Evolutionary conservation across 2,888 invertebrate species (phyloP).

Genomic region (Synergus gifuensis): DNA sequence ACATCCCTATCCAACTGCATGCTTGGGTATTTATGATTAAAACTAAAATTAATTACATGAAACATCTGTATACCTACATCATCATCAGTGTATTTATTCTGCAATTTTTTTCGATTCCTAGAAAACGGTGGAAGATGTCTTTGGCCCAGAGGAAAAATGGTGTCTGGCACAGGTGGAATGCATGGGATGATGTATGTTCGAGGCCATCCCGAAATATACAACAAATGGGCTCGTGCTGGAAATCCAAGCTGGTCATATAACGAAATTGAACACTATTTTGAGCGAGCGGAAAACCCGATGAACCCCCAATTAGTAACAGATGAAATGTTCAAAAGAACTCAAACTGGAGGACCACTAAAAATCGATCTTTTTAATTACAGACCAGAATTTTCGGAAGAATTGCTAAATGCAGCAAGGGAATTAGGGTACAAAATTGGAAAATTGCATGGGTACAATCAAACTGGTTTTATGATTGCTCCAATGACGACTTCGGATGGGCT

Average conservation of each 20-base stretch:
- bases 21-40: constrained; percentile 65
- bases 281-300: constrained; percentile 79
- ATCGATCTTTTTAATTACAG: constrained; percentile 72
- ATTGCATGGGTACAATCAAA: constrained; percentile 69
- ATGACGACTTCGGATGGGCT: constrained; percentile 76
- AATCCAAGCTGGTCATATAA: constrained; percentile 81
- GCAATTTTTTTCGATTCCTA: constrained; percentile 42
- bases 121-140: constrained; percentile 73
- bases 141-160: constrained; percentile 79
- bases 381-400: constrained; percentile 66
- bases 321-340: constrained; percentile 49
- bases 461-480: constrained; percentile 77
- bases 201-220: constrained; percentile 80
- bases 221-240: constrained; percentile 80
- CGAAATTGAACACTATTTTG: constrained; percentile 78
- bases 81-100: no score
- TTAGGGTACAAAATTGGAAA: constrained; percentile 72
- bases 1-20: constrained; percentile 72
- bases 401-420: constrained; percentile 71
- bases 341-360: constrained; percentile 66
- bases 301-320: constrained; percentile 62
- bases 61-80: no score
- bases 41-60: not conserved
- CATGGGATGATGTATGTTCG: constrained; percentile 83
- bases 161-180: constrained; percentile 82